Evolutionary conservation across 2,888 invertebrate species (phyloP).

Genomic region (Dendrolimus houi): DNA sequence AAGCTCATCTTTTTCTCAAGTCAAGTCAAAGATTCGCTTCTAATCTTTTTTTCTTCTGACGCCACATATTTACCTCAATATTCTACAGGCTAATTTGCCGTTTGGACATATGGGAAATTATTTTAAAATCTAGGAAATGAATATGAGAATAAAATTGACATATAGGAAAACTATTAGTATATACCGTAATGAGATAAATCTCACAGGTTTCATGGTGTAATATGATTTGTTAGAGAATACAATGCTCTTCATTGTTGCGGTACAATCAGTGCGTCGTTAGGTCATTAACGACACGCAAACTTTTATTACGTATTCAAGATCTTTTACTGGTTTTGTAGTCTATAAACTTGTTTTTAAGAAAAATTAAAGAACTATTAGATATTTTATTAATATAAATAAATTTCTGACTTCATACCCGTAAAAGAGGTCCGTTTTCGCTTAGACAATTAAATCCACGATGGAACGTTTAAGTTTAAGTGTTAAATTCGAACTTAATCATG

Average conservation of each 20-base stretch:
- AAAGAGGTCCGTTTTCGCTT: too few species aligned
- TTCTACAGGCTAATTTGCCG: too few species aligned
- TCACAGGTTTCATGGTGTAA: conserved; percentile 39
- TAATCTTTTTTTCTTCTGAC: too few species aligned
- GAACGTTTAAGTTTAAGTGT: too few species aligned
- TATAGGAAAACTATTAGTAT: conserved; percentile 23
- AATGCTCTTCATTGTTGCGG: conserved; percentile 38
- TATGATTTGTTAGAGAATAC: conserved; percentile 35
- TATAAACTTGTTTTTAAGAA: not conserved
- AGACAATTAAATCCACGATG: too few species aligned
- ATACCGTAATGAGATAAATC: conserved; percentile 52
- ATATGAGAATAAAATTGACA: conserved; percentile 10
- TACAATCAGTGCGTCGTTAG: conserved; percentile 25
- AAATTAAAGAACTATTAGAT: not conserved
- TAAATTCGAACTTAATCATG: too few species aligned
- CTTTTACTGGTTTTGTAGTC: not conserved
- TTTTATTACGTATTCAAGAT: conserved; percentile 23
- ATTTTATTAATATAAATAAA: not conserved
- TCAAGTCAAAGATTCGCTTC: too few species aligned
- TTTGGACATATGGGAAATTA: too few species aligned
- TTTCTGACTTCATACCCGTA: too few species aligned
- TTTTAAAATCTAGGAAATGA: not conserved
- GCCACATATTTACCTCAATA: too few species aligned
- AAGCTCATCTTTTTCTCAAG: too few species aligned
- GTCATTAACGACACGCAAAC: conserved; percentile 38